Base-by-base conservation (phyloP, 1,140 invertebrate species). In the Drosophila miranda region DNA sequence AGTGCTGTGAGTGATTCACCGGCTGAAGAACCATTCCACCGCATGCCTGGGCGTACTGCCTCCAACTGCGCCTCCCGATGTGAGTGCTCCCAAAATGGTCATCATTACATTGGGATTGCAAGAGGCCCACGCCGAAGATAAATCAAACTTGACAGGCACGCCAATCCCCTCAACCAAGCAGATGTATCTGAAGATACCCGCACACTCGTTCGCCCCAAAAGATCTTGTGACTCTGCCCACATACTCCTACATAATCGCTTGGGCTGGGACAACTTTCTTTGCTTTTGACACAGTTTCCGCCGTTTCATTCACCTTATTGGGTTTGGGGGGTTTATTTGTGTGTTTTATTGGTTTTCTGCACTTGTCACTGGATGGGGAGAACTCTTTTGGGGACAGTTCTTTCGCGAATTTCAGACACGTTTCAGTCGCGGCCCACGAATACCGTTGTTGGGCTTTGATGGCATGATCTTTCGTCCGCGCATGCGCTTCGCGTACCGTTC, bases 241-340 rank as follows among this genome's bases (percentile, higher is more conserved):
- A 74, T 43, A 48, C 14, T 11, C 19, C 1, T 2, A n/a, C 45
- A 48, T 57, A 60, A 52, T 13, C 26, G 30, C 4, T 8, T 19
- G 4, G 34, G 3, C 34, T 13, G 3, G 34, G 34, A 38, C 38
- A 50, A 70, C 80, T 83, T 83, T 83, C 79, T 86, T 84, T 84
- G 49, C 44, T 54, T 79, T 72, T 84, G 79, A 80, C 79, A 84
- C 71, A 83, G 52, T 86, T 83, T 73, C 42, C 62, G 60, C 44
- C 62, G 58, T 59, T 69, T 80, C 81, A 76, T 80, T 84, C 81
- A 84, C 80, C 80, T 84, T 84, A 74, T 53, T 67, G 68, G 46
- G 54, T 44, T 45, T 50, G 49, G 34, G 13, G 21, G 46, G 45
- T n/a, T 55, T 60, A 42, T 58, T 19, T 59, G 14, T 58, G 14